Conservation (phyloP, 2,797 vertebrate species). For the Spea hammondii region DNA sequence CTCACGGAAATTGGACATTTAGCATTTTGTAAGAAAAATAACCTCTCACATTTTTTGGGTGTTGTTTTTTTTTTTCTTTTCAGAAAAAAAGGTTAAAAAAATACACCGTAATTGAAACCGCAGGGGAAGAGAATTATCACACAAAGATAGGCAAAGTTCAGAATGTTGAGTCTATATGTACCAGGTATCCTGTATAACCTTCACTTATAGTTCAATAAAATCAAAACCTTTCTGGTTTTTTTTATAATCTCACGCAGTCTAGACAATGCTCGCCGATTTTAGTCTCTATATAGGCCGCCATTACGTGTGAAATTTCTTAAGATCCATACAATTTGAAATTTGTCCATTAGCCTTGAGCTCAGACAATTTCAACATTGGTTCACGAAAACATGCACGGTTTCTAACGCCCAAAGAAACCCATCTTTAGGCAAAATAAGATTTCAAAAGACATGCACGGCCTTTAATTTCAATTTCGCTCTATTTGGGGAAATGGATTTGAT, state of each 20-base stretch:
- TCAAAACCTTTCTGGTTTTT: neutral
- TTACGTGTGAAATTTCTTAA: no score
- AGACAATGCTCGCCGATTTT: neutral
- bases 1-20: constrained; percentile 46
- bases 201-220: neutral
- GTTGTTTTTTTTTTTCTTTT: constrained; percentile 11
- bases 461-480: no score
- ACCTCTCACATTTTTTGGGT: neutral
- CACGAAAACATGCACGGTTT: no score
- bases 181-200: neutral
- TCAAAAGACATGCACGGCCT: no score
- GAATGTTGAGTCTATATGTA: neutral
- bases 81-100: constrained; percentile 41
- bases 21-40: neutral
- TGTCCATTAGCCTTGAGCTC: no score
- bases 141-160: constrained; percentile 20
- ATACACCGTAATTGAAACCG: constrained; percentile 26
- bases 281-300: no score
- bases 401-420: no score
- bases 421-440: no score
- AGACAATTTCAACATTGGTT: no score
- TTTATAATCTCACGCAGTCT: neutral
- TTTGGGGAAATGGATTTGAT: no score
- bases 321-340: no score
- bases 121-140: constrained; percentile 24